phyloP scores from a whole-genome alignment of 2,797 vertebrate species.

The Lagocephalus sceleratus region DNA sequence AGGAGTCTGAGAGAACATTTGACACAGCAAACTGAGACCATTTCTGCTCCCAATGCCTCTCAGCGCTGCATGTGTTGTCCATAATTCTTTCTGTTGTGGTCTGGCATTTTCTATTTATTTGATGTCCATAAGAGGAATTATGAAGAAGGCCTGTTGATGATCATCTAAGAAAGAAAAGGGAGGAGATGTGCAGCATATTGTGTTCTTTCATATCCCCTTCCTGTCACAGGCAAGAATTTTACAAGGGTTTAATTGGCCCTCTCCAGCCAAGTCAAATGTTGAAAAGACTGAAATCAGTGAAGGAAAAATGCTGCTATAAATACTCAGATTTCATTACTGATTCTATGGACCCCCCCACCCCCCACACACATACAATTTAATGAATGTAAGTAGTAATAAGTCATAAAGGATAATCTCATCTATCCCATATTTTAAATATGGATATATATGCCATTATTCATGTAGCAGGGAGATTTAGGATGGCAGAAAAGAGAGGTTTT shows the following conservation, averaged over 20 bases:
- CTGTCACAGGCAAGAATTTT: slow-evolving; percentile 9
- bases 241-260: slow-evolving; percentile 48
- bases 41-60: slow-evolving; percentile 20
- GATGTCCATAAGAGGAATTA: slow-evolving; percentile 1
- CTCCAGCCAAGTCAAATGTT: slow-evolving; percentile 34
- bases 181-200: slow-evolving; percentile 25
- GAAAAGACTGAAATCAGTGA: slow-evolving; percentile 39
- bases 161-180: slow-evolving; percentile 19
- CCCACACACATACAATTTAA: slow-evolving; percentile 3
- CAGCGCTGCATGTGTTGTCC: slow-evolving; percentile 20
- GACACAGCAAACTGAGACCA: slow-evolving; percentile 28
- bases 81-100: slow-evolving; percentile 10
- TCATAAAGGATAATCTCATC: slow-evolving; percentile 24
- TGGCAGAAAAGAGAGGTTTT: slow-evolving; percentile 12
- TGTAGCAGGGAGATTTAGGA: slow-evolving; percentile 2
- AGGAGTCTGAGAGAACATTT: slow-evolving; percentile 54
- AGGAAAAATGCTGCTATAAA: slow-evolving; percentile 6
- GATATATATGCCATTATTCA: slow-evolving; percentile 15
- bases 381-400: slow-evolving; percentile 26
- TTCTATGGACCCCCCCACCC: slow-evolving; percentile 9
- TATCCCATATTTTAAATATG: not conserved
- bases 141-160: slow-evolving; percentile 21
- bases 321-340: slow-evolving; percentile 14
- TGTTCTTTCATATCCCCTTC: slow-evolving; percentile 20
- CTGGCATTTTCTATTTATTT: slow-evolving; percentile 23